Evolutionary conservation across 2,888 invertebrate species (phyloP).

Genomic region (Dimorphilus gyrociliatus): DNA sequence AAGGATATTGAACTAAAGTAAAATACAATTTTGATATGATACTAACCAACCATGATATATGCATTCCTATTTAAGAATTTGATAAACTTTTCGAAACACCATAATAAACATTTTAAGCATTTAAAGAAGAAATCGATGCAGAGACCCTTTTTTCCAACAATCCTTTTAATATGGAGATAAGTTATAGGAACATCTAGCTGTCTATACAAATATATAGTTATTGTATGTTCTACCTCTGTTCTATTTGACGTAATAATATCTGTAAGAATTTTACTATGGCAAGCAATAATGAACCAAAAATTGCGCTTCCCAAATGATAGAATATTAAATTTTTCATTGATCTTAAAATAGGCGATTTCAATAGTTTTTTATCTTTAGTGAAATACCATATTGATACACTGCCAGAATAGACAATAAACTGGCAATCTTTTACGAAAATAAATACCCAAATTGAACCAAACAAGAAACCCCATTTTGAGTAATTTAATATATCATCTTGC

Average conservation of each 20-base stretch:
- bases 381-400: slow-evolving; percentile 88
- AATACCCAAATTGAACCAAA: slow-evolving; percentile 75
- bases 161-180: slow-evolving; percentile 1
- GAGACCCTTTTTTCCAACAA: not conserved
- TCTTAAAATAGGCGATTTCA: not conserved
- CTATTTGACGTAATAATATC: slow-evolving; percentile 17
- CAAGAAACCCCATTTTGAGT: slow-evolving; percentile 80
- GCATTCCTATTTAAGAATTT: slow-evolving; percentile 84
- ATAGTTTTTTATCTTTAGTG: slow-evolving; percentile 37
- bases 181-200: not conserved
- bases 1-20: not conserved
- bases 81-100: slow-evolving; percentile 72
- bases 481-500: too few relatives aligned
- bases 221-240: slow-evolving; percentile 7
- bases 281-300: slow-evolving; percentile 23
- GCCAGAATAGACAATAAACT: slow-evolving; percentile 79
- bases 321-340: not conserved
- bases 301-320: slow-evolving; percentile 22
- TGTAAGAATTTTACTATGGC: slow-evolving; percentile 19
- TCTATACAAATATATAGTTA: not conserved
- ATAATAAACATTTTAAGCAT: slow-evolving; percentile 66
- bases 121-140: slow-evolving; percentile 12
- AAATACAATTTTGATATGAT: not conserved
- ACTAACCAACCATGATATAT: slow-evolving; percentile 63
- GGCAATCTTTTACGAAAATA: slow-evolving; percentile 79